Conservation (phyloP, 1,140 invertebrate species). For the Hylaeus volcanicus region DNA sequence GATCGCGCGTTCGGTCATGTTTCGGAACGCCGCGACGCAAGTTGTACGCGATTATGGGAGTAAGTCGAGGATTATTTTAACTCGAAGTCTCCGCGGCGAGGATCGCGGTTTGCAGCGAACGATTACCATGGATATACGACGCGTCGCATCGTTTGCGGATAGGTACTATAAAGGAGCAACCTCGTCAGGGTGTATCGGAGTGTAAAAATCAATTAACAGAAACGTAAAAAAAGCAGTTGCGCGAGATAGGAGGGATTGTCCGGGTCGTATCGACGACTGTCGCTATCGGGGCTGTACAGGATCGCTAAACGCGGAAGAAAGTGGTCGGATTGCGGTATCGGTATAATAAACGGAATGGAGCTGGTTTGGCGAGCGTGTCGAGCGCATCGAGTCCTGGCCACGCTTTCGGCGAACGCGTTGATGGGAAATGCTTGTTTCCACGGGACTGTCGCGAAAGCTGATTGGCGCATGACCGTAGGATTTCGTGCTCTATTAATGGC, state of each 20-base stretch:
- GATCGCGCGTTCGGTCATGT: too few relatives aligned
- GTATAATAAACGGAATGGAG: constrained; percentile 44
- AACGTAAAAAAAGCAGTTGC: constrained; percentile 41
- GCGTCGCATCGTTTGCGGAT: not conserved
- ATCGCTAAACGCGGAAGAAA: constrained; percentile 34
- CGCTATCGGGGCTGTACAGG: constrained; percentile 35
- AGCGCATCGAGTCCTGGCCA: too few relatives aligned
- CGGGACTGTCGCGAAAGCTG: constrained; percentile 61
- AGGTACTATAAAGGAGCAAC: constrained; percentile 20
- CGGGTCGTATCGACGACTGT: constrained; percentile 19
- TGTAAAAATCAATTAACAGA: constrained; percentile 52
- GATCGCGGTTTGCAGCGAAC: constrained; percentile 2
- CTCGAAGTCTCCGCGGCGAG: not conserved
- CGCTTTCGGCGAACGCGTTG: constrained; percentile 54
- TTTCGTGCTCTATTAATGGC: constrained; percentile 64
- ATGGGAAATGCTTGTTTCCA: constrained; percentile 77
- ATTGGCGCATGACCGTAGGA: constrained; percentile 70
- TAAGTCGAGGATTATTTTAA: constrained; percentile 7
- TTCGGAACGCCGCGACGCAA: too few relatives aligned
- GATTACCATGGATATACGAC: not conserved
- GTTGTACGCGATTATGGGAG: too few relatives aligned
- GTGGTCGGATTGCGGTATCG: constrained; percentile 27
- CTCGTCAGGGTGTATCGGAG: constrained; percentile 45
- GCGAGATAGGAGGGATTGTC: constrained; percentile 36
- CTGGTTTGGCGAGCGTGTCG: constrained; percentile 25